A percentile compares a stretch with the other conserved stretches of the same genome.
These are phyloP conservation scores for Stomatorhinus walkeri DNA, from an alignment of 2,797 vertebrate species.

Conservation along the genomic window DNA sequence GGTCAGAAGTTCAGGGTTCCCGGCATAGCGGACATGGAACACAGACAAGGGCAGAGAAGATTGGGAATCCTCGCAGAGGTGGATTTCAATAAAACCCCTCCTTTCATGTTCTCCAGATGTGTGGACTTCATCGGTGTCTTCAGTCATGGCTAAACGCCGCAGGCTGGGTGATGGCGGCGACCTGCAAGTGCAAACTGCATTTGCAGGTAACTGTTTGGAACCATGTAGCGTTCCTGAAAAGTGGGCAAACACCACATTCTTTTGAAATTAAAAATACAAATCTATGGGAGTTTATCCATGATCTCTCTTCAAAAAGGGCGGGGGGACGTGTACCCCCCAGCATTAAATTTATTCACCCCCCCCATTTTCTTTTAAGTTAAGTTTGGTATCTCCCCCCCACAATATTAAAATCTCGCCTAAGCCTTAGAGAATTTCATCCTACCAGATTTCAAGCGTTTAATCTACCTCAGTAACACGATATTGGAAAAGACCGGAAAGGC, in stretches of 20 bases:
- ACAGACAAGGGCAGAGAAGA: neutral
- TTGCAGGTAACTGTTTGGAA: neutral
- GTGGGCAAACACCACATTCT: neutral
- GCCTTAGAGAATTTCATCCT: neutral
- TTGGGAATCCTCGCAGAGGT: slow-evolving; percentile 1
- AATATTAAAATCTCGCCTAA: neutral
- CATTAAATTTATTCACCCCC: neutral
- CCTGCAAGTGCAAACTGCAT: neutral
- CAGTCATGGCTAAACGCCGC: neutral
- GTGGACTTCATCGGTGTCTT: neutral
- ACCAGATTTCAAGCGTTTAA: neutral
- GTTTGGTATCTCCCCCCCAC: neutral
- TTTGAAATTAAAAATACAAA: neutral
- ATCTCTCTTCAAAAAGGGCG: neutral
- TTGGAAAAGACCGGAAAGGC: neutral
- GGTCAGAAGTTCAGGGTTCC: slow-evolving; percentile 17
- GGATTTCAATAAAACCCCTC: slow-evolving; percentile 1
- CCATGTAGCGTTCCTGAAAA: neutral
- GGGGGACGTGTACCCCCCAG: neutral
- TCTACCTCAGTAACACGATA: neutral
- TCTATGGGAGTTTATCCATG: neutral
- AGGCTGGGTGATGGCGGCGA: too few relatives aligned
- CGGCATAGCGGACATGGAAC: neutral
- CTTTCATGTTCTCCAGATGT: neutral
- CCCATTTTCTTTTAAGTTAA: neutral